Percentiles rank a stretch among this genome's conserved stretches.
Conservation (phyloP, 2,113 vertebrate species). For the Aleadryas rufinucha region DNA sequence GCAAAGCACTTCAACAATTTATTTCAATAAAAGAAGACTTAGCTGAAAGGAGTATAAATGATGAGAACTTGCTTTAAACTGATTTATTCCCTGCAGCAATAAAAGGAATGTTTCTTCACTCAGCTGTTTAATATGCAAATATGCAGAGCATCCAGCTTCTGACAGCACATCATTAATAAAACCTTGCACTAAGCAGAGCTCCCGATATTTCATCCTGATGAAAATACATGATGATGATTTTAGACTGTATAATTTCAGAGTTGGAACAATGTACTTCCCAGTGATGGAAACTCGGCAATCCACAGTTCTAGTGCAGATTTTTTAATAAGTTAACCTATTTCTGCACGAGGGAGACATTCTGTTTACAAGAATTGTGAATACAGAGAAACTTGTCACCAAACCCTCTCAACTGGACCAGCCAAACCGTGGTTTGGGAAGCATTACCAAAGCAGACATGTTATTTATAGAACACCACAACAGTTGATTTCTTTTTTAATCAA, state of each 20-base stretch:
- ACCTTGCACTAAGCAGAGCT: slow-evolving; percentile 89
- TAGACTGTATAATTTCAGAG: slow-evolving; percentile 92
- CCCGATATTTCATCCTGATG: slow-evolving; percentile 99
- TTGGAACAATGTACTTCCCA: slow-evolving; percentile 81
- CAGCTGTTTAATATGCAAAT: slow-evolving; percentile 99
- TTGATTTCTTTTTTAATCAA: neutral
- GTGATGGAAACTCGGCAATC: slow-evolving; percentile 73
- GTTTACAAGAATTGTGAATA: neutral
- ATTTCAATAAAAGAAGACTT: slow-evolving; percentile 95
- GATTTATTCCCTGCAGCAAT: slow-evolving; percentile 98
- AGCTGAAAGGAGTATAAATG: slow-evolving; percentile 90
- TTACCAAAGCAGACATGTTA: neutral
- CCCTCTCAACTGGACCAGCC: neutral
- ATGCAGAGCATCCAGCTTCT: slow-evolving; percentile 98
- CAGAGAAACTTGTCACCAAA: neutral
- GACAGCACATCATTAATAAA: slow-evolving; percentile 99
- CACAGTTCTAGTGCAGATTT: slow-evolving; percentile 31
- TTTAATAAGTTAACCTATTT: slow-evolving; percentile 40
- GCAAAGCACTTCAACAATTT: slow-evolving; percentile 90
- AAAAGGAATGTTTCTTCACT: slow-evolving; percentile 93
- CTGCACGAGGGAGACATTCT: neutral
- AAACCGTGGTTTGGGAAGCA: neutral
- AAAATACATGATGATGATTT: slow-evolving; percentile 99
- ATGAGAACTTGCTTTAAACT: slow-evolving; percentile 97
- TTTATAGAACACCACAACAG: neutral